phyloP scores from a whole-genome alignment of 2,888 invertebrate genomes.

The Notocelia uddmanniana region DNA sequence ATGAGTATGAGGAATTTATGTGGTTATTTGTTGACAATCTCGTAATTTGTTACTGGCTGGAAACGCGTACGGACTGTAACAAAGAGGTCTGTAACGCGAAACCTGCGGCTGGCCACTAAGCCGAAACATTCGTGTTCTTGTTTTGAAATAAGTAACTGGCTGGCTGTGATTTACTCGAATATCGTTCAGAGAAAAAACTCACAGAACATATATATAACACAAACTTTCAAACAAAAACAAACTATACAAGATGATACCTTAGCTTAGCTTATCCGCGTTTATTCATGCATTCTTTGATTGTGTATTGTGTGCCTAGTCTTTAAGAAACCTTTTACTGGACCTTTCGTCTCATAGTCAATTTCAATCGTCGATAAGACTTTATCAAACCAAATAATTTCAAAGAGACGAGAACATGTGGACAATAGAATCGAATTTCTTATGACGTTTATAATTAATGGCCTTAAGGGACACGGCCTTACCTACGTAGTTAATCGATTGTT shows the following conservation, averaged over 20 bases:
- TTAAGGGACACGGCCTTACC: slow-evolving; percentile 2
- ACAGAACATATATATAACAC: background rate
- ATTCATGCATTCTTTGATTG: no score
- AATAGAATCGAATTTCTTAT: no score
- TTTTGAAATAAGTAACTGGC: slow-evolving; percentile 36
- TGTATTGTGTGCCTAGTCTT: no score
- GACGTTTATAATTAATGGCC: no score
- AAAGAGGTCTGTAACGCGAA: slow-evolving; percentile 39
- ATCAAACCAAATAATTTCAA: background rate
- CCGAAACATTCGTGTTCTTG: slow-evolving; percentile 32
- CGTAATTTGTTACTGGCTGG: slow-evolving; percentile 42
- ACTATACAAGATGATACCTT: background rate
- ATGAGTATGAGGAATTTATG: background rate
- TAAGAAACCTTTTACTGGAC: no score
- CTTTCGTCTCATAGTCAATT: no score
- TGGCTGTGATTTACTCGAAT: slow-evolving; percentile 9
- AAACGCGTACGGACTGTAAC: slow-evolving; percentile 37
- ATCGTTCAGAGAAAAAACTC: background rate
- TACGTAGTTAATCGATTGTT: slow-evolving; percentile 15
- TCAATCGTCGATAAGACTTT: no score
- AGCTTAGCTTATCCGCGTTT: no score
- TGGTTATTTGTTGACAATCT: slow-evolving; percentile 44
- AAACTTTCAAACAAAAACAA: background rate
- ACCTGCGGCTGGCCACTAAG: slow-evolving; percentile 36
- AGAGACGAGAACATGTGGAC: background rate